These are phyloP conservation scores for Nasonia giraulti DNA, from an alignment of 1,140 invertebrate species.

Conservation along the genomic window DNA sequence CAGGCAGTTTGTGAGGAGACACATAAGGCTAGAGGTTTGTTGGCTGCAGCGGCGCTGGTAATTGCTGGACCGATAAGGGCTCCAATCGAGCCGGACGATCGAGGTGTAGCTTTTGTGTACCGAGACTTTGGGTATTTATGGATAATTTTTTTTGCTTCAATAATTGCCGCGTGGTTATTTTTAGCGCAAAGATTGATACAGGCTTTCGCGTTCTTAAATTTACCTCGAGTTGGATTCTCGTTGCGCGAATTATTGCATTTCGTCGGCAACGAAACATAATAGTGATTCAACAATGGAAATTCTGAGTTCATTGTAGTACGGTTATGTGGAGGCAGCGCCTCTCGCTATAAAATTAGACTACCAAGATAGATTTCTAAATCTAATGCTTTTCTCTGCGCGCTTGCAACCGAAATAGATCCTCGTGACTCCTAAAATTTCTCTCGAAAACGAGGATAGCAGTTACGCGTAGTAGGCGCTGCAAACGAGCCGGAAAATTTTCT, in stretches of 20 bases:
- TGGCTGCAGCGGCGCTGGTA: neutral
- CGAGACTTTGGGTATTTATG: too few relatives aligned
- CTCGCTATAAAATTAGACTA: conserved; percentile 40
- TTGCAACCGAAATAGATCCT: conserved; percentile 39
- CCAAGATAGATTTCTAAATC: conserved; percentile 50
- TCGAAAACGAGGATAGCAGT: conserved; percentile 10
- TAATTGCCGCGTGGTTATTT: too few relatives aligned
- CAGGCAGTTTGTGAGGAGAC: neutral
- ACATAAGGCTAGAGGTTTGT: neutral
- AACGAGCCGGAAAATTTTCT: neutral
- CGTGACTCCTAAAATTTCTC: conserved; percentile 44
- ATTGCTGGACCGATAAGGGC: neutral
- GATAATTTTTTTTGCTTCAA: too few relatives aligned
- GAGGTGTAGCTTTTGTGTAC: too few relatives aligned
- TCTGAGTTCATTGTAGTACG: conserved; percentile 14
- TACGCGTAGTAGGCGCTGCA: neutral
- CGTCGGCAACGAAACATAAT: neutral
- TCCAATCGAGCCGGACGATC: too few relatives aligned
- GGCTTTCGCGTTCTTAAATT: too few relatives aligned
- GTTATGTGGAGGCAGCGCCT: neutral
- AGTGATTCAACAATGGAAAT: neutral
- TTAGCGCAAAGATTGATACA: too few relatives aligned
- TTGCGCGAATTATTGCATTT: too few relatives aligned
- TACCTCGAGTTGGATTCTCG: too few relatives aligned
- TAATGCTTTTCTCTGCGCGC: conserved; percentile 22